Conservation (phyloP, 2,797 vertebrate genomes). For the Phoxinus dragarum region DNA sequence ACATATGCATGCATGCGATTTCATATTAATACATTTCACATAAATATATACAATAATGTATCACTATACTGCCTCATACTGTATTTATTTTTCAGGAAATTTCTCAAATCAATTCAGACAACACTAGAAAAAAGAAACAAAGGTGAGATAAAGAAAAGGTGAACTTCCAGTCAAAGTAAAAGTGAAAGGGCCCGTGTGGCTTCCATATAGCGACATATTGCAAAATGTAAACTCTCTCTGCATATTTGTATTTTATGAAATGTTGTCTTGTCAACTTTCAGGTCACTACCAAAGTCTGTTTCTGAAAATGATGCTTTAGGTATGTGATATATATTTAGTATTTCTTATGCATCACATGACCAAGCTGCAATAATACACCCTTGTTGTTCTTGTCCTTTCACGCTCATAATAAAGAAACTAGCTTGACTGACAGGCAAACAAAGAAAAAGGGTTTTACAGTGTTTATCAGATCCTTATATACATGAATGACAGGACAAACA, state of each 20-base stretch:
- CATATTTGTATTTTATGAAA: constrained; percentile 46
- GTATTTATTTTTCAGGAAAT: constrained; percentile 78
- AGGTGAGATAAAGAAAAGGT: constrained; percentile 79
- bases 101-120: constrained; percentile 75
- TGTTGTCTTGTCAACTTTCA: constrained; percentile 65
- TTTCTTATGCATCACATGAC: background rate
- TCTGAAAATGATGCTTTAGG: constrained; percentile 88
- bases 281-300: constrained; percentile 83
- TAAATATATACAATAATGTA: background rate
- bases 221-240: background rate
- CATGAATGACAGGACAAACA: constrained; percentile 3
- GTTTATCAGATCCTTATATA: background rate
- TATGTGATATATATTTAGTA: constrained; percentile 72
- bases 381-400: background rate
- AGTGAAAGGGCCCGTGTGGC: background rate
- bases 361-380: background rate
- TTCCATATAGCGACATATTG: background rate
- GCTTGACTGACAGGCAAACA: background rate
- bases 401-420: background rate
- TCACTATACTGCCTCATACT: background rate
- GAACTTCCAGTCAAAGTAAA: constrained; percentile 18
- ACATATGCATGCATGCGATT: background rate
- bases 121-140: constrained; percentile 78
- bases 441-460: background rate
- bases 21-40: background rate